Evolutionary conservation across 2,797 vertebrate genomes (phyloP).

Genomic region (Adrianichthys oophorus): DNA sequence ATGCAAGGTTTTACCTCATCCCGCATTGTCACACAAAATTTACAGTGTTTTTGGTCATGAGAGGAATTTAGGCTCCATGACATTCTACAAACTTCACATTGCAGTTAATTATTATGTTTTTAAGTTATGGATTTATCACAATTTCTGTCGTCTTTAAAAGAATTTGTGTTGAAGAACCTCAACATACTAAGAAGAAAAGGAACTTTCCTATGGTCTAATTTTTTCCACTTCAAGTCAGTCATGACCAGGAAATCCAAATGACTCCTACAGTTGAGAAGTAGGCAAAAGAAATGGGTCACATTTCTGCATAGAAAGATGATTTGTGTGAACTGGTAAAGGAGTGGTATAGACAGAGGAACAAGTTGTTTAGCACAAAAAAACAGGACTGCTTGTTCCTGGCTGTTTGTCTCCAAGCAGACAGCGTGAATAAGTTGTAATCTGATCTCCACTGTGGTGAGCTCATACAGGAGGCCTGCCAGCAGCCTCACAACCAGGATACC

Average conservation of each 20-base stretch:
- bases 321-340: slow-evolving; percentile 2
- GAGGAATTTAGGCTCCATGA: background rate
- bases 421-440: slow-evolving; percentile 73
- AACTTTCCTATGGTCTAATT: slow-evolving; percentile 63
- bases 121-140: no score
- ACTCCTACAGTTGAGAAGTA: slow-evolving; percentile 30
- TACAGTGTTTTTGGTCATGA: background rate
- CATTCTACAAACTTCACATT: no score
- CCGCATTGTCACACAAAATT: background rate
- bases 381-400: slow-evolving; percentile 43
- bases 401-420: slow-evolving; percentile 57
- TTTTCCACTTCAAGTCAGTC: slow-evolving; percentile 70
- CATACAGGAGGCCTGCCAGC: slow-evolving; percentile 68
- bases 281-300: slow-evolving; percentile 11
- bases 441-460: slow-evolving; percentile 73
- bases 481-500: slow-evolving; percentile 50
- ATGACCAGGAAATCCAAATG: slow-evolving; percentile 41
- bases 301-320: slow-evolving; percentile 13
- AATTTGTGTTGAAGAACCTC: slow-evolving; percentile 14
- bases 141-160: no score
- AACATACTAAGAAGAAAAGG: slow-evolving; percentile 43
- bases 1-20: slow-evolving; percentile 1
- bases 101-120: no score
- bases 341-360: background rate
- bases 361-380: slow-evolving; percentile 19